Base-by-base conservation (phyloP, 2,888 invertebrate species). In the Ariolimax columbianus region DNA sequence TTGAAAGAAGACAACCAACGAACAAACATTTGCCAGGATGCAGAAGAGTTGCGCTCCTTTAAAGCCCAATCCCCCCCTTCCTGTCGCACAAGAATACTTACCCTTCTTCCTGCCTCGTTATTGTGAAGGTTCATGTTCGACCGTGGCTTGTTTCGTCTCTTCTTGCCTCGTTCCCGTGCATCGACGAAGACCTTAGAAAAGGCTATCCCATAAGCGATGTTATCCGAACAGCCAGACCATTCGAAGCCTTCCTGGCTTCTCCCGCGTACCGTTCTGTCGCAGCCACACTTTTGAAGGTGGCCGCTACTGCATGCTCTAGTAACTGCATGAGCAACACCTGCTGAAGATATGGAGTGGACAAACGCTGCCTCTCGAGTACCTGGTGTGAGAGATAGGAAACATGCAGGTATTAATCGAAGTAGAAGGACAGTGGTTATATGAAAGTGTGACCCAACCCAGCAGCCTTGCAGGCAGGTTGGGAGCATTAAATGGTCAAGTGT, bases 71-170 rank as follows among this genome's bases (percentile, higher is more conserved):
- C n/a, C n/a, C n/a, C n/a, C n/a, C n/a, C n/a, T n/a, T n/a, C n/a
- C n/a, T n/a, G n/a, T n/a, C n/a, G n/a, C n/a, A n/a, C n/a, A n/a
- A n/a, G 6, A 55, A 55, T 14, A 87, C 94, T 95, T 94, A 99
- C 98, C 97, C 97, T 97, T 94, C 99, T 95, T 81, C 99, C 99
- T 79, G 97, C 98, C 92, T 97, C 96, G 95, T 99, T 99, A 95
- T 99, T 99, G 94, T 99, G 98, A 85, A 99, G 95, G 91, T 99
- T 99, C 98, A 99, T 98, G 88, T 99, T 95, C 88, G 97, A 97
- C 86, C 98, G 95, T 55, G 96, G 97, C 88, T 97, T 97, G 86
- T 98, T 95, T 77, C 97, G 97, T 81, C 89, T 96, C 97, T 98
- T 95, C 97, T 97, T 95, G 79, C 90, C 90, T 89, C 97, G 95